phyloP scores from a whole-genome alignment of 35 echinoderm and acorn worm genomes.

The Lytechinus pictus region DNA sequence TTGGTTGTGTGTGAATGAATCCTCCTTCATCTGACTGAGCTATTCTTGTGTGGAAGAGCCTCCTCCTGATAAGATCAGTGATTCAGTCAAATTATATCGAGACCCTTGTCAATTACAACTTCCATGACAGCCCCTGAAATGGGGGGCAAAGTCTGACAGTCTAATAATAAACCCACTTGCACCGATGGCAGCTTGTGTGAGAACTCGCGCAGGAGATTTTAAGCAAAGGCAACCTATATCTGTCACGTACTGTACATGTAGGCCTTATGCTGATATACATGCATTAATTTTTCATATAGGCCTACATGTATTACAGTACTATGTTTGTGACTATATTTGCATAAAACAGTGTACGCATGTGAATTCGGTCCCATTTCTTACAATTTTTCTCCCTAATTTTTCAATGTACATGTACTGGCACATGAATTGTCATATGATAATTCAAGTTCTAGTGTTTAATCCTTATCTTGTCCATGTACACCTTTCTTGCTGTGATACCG shows the following conservation, averaged over 20 bases:
- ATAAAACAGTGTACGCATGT: too few relatives aligned
- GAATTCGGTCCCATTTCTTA: too few relatives aligned
- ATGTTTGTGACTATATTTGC: too few relatives aligned
- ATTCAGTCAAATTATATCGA: constrained; percentile 6
- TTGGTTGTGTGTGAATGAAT: background rate
- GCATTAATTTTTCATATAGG: too few relatives aligned
- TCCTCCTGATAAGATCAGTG: background rate
- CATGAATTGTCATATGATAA: too few relatives aligned
- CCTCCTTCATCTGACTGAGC: background rate
- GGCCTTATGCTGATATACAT: too few relatives aligned
- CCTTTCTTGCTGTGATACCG: too few relatives aligned
- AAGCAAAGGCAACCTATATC: background rate
- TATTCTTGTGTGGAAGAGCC: background rate
- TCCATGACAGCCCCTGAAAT: background rate
- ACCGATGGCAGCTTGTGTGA: background rate
- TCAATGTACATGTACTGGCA: too few relatives aligned
- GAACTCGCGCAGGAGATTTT: background rate
- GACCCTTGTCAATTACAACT: constrained; percentile 18
- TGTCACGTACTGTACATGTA: background rate
- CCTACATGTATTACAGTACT: too few relatives aligned
- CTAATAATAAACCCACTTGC: background rate
- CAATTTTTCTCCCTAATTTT: too few relatives aligned
- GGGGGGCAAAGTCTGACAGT: background rate
- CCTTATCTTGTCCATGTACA: too few relatives aligned
- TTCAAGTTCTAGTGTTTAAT: too few relatives aligned